Base-by-base conservation (phyloP, 2,113 vertebrate genomes). In the Tupaia tana region DNA sequence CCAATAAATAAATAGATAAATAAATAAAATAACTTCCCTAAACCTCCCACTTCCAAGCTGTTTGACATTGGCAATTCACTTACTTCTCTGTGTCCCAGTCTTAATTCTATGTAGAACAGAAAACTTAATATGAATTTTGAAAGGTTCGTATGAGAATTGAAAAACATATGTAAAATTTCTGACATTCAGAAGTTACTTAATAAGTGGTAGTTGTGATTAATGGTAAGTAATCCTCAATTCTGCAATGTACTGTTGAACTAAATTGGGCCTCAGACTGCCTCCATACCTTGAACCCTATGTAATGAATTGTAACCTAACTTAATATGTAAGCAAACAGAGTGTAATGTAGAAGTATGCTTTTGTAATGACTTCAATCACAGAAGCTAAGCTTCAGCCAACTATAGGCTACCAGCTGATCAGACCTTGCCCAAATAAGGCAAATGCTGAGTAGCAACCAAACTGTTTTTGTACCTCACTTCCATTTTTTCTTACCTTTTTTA, bases 121-220 rank as follows among this genome's bases (percentile, higher is more conserved):
- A 90, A 78, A 79, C 6, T 59, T 3, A 64, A 89, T 80, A n/a
- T 63, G 91, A 71, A 89, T 34, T 74, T 70, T 25, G 58, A 95
- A 78, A 20, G 0, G 16, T 82, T 90, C 6, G 66, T 87, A 64
- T 16, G n/a, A 92, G 63, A 54, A 71, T 88, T 75, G 86, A 61
- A n/a, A 94, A 92, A 61, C 13, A n/a, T 13, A 25, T 69, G 11
- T 10, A 86, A 82, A 83, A 75, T 70, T 81, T 90, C 27, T 87
- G 43, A 84, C 10, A 59, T 59, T 61, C 87, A 85, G 8, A 90
- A 86, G 18, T 7, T 20, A 86, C 19, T 78, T 92, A 96, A 69
- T 90, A 81, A 96, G 29, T 82, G 19, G 59, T 74, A 15, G 63
- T 83, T 79, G 34, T 16, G n/a, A 75, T 67, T 79, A 92, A 59